Evolutionary conservation across 2,797 vertebrate genomes (phyloP), one percentile per base, ranked within the genome.

Genomic region (Hypotaenidia philippensis): DNA sequence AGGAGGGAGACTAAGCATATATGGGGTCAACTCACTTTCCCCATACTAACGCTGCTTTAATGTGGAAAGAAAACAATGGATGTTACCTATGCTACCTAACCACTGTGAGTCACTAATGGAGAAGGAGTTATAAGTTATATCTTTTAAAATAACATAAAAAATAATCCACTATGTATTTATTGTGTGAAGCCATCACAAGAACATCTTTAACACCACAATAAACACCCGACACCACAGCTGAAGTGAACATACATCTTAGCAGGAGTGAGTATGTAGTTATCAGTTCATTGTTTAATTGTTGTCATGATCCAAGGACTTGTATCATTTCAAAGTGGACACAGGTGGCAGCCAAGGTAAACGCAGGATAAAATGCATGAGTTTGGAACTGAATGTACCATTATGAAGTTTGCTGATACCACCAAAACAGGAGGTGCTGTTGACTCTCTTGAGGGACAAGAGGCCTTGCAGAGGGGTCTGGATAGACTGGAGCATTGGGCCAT

Each of bases 301-400:
- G 23, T n/a, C 13, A 2, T 25, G 16, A 19, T 64, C 36, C 21
- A 38, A 87, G 29, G 36, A 34, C 49, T 89, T 0, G 0, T 40
- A 32, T 7, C 7, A 23, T 55, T 91, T 72, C 69, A 83, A 69
- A 74, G 74, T 72, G 66, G 36, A 49, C 13, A 47, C 11, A 74
- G 8, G 23, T 25, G 15, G 5, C 6, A 36, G 11, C 22, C 36
- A 71, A 59, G 72, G 32, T 50, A 68, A 78, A 50, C 15, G 12
- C 20, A 66, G 4, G 9, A 25, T 22, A 74, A 90, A 78, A 86
- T 71, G 3, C 19, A 44, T 18, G 41, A 44, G 41, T 44, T 44
- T 44, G 41, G 41, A 44, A 44, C 18, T 19, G 41, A 9, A 19
- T 44, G 41, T 44, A 44, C 41, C 41, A 1, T 32, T 79, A 44